Conservation (phyloP, 2,888 invertebrate genomes). For the Drosophila austrosaltans region DNA sequence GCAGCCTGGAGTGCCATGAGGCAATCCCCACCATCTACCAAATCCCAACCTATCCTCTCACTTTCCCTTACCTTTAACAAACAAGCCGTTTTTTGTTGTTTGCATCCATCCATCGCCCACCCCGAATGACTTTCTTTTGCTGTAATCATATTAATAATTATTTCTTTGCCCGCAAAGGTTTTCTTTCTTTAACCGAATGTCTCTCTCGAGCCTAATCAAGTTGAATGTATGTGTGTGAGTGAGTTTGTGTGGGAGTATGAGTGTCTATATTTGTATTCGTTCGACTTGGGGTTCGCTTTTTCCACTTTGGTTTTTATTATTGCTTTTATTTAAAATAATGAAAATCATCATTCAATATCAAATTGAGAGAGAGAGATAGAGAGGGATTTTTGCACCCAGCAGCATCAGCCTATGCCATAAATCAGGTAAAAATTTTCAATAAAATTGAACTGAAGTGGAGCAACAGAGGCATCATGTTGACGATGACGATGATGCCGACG, state of each 20-base stretch:
- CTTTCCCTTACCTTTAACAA: too few species aligned
- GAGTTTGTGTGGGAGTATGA: not conserved
- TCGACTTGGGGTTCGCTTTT: conserved; percentile 6
- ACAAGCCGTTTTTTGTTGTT: too few species aligned
- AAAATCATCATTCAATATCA: conserved; percentile 57
- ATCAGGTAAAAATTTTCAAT: conserved; percentile 72
- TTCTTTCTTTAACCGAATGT: conserved; percentile 40
- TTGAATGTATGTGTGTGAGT: conserved; percentile 40
- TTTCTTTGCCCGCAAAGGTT: conserved; percentile 57
- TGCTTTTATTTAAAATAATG: conserved; percentile 17
- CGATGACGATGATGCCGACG: conserved; percentile 25
- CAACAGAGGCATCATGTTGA: conserved; percentile 20
- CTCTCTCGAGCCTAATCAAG: conserved; percentile 71
- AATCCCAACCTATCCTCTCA: too few species aligned
- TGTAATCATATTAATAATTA: conserved; percentile 78
- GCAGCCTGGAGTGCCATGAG: conserved; percentile 74
- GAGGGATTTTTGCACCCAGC: conserved; percentile 17
- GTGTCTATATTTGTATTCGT: not conserved
- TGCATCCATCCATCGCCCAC: not conserved
- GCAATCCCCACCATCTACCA: not conserved
- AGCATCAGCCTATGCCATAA: conserved; percentile 62
- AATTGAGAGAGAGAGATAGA: conserved; percentile 9
- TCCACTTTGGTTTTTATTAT: not conserved
- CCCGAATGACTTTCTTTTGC: not conserved
- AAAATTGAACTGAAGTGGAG: conserved; percentile 54